Base-by-base conservation (phyloP, 2,888 invertebrate species). In the Philhelius pedissequus region DNA sequence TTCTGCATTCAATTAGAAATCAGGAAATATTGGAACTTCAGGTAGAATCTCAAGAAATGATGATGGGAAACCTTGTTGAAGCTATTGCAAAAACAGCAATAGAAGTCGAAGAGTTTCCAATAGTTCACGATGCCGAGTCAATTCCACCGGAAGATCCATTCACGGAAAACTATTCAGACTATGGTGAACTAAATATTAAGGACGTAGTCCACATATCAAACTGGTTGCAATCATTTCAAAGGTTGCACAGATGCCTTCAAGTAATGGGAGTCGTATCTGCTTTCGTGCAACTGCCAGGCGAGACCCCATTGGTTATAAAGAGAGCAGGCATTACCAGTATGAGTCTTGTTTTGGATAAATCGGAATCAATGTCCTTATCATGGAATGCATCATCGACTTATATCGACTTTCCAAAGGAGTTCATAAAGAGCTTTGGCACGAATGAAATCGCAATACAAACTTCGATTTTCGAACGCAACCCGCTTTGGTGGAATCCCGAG, bases 401-500 rank as follows among this genome's bases (percentile, higher is more conserved):
- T 35, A 7, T 76, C 8, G 52, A 45, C 1, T n/a, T 84, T 2
- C 45, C 75, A 0, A 8, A 40, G 5, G 13, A 48, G 1, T 80
- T 84, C 13, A 32, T 80, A 0, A 18, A 32, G 7, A 27, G n/a
- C 8, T 11, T 71, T 0, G 9, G 5, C 0, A 27, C n/a, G 1
- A 32, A 22, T 0, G 52, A 68, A 52, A 13, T 80, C 4, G 68
- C 76, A 11, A 11, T 80, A 18, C 84, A 84, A 35, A 38, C 48
- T 3, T 22, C 68, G 6, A 40, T 80, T 40, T 80, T 84, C 13
- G 48, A 66, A 11, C 9, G n/a, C 0, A 89, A 89, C 79, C 87
- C 87, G 5, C 87, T 88, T 71, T 89, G 89, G 89, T 89, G 89
- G 89, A 87, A 86, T 86, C 89, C 89, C 5, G 86, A 86, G 15